These are phyloP conservation scores for Epinotia demarniana DNA, from an alignment of 2,888 invertebrate species.

Conservation along the genomic window DNA sequence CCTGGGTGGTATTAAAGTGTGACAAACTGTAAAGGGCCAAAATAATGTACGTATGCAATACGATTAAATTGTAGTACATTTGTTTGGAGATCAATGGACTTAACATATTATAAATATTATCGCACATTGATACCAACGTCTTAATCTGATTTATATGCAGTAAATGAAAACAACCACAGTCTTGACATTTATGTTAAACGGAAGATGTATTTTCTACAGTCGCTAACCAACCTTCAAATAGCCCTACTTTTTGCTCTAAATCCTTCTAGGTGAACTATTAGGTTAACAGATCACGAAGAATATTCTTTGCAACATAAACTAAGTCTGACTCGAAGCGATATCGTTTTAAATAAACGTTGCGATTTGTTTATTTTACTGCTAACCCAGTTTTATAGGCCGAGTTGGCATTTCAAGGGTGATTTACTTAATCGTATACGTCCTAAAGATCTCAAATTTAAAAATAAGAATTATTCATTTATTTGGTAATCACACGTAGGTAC, in stretches of 20 bases:
- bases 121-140: neutral
- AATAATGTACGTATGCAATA: too few relatives aligned
- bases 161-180: neutral
- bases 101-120: neutral
- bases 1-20: too few relatives aligned
- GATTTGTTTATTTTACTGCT: conserved; percentile 26
- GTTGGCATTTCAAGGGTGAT: neutral
- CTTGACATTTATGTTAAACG: conserved; percentile 5
- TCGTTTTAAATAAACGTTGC: conserved; percentile 10
- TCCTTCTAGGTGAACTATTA: conserved; percentile 23
- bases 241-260: conserved; percentile 4
- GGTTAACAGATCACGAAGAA: too few relatives aligned
- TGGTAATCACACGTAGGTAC: too few relatives aligned
- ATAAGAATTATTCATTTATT: too few relatives aligned
- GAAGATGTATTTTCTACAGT: neutral
- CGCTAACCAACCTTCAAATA: conserved; percentile 2
- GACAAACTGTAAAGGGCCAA: too few relatives aligned
- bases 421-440: neutral
- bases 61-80: too few relatives aligned
- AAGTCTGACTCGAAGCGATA: conserved; percentile 12
- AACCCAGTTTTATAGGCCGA: conserved; percentile 9
- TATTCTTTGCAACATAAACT: conserved; percentile 1
- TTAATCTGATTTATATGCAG: neutral
- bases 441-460: neutral
- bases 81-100: neutral